Evolutionary conservation across 2,113 vertebrate species (phyloP).

Genomic region (Cochlearius cochlearius): DNA sequence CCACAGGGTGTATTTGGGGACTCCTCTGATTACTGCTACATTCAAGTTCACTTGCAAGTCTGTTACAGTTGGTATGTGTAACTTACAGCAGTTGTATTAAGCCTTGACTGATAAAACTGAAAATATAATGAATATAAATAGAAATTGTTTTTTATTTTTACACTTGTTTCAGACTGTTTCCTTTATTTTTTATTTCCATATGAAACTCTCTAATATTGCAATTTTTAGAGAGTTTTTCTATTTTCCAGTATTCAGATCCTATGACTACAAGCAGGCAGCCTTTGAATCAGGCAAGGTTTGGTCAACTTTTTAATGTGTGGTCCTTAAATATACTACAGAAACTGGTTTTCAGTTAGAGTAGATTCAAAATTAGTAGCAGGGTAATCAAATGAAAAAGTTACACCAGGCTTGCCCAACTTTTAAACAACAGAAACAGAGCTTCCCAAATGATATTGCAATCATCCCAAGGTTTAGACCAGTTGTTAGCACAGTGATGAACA

Average conservation of each 20-base stretch:
- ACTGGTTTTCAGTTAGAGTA: background rate
- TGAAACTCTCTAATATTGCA: background rate
- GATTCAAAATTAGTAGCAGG: background rate
- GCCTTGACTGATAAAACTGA: background rate
- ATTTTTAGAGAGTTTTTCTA: background rate
- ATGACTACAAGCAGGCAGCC: background rate
- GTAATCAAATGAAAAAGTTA: background rate
- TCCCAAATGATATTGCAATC: background rate
- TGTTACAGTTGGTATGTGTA: fast-evolving
- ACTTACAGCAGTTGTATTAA: background rate
- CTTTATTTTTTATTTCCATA: background rate
- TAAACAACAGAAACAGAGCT: background rate
- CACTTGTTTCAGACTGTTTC: background rate
- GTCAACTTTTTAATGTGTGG: background rate
- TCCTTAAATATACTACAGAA: background rate
- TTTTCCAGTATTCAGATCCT: background rate
- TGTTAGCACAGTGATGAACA: background rate
- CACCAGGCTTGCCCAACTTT: background rate
- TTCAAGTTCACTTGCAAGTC: background rate
- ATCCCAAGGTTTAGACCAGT: background rate
- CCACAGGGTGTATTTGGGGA: background rate
- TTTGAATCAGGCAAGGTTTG: background rate
- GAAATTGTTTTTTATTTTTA: background rate
- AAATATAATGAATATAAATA: background rate
- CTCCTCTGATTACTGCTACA: background rate